phyloP scores from a whole-genome alignment of 2,888 invertebrate genomes.

The Leucania comma region DNA sequence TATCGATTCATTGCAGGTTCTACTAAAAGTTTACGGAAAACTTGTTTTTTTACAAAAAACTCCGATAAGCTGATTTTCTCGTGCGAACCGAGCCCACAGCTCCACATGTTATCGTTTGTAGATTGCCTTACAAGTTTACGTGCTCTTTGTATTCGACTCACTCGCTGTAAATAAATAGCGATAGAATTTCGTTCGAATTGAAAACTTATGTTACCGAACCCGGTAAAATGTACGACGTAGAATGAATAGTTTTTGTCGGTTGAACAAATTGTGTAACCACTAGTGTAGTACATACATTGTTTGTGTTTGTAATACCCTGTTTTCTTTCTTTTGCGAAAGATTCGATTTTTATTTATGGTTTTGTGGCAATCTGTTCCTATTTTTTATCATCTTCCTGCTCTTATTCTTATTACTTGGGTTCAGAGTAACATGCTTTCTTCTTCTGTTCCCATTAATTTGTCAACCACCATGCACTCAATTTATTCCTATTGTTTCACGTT shows the following conservation, averaged over 20 bases:
- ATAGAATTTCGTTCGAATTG: conserved; percentile 60
- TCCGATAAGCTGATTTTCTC: conserved; percentile 43
- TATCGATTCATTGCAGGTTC: conserved; percentile 50
- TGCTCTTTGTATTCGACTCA: conserved; percentile 60
- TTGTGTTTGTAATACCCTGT: conserved; percentile 4
- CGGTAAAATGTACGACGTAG: conserved; percentile 46
- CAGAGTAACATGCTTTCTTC: background rate
- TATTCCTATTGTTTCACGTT: background rate
- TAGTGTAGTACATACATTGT: conserved; percentile 13
- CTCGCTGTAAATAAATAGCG: conserved; percentile 58
- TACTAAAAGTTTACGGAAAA: conserved; percentile 51
- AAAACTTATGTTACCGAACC: conserved; percentile 54
- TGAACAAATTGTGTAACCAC: conserved; percentile 37
- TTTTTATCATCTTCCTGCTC: background rate
- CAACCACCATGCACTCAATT: background rate
- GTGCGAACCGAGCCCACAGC: conserved; percentile 26
- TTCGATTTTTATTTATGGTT: background rate
- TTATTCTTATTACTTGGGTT: background rate
- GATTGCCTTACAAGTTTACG: conserved; percentile 54
- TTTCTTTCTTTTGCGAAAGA: background rate
- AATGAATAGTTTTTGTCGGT: conserved; percentile 48
- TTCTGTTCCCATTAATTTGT: background rate
- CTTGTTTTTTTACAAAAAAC: conserved; percentile 54
- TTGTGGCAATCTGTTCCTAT: background rate
- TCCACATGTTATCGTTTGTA: conserved; percentile 50